Base-by-base conservation (phyloP, 2,113 vertebrate species). In the Antechinus flavipes region DNA sequence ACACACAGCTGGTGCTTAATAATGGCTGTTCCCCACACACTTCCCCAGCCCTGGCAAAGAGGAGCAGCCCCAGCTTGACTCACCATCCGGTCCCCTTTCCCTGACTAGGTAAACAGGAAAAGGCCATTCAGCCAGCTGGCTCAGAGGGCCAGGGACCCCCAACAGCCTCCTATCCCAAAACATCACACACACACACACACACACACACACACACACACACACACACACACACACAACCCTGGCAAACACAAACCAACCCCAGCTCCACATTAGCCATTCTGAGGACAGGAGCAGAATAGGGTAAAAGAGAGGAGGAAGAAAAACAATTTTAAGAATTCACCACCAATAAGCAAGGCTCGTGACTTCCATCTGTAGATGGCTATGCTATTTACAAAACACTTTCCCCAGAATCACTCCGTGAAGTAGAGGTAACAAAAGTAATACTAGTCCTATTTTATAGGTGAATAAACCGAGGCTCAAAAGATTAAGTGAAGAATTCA, bases 41-140 rank as follows among this genome's bases (percentile, higher is more conserved):
- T 92, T 53, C 94, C 93, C 94, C 22, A 58, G 0, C 97, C 94
- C 56, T 94, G 95, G 95, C 92, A 6, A 0, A 61, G 95, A 58
- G 93, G 91, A 93, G 95, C 89, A 96, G 95, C 92, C 94, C 92
- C 52, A 84, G 90, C 52, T 97, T 96, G 96, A 96, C 96, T 93
- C 93, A 91, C 90, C 93, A 97, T 84, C 92, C 42, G 0, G 97
- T 90, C 92, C 95, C 95, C 96, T 95, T 96, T 94, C 92, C 95
- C 95, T 98, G 98, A 91, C 56, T 95, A 90, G 46, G 97, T 98
- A 98, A 98, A 98, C 98, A 99, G 98, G 98, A 98, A 98, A 97
- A 97, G 89, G 95, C 6, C 97, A 94, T 97, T 97, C 61, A 8
- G 96, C 97, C 97, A 98, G 97, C 97, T 98, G 97, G 22, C 76